Conservation (phyloP, 2,797 vertebrate species). For the Micromesistius poutassou region DNA sequence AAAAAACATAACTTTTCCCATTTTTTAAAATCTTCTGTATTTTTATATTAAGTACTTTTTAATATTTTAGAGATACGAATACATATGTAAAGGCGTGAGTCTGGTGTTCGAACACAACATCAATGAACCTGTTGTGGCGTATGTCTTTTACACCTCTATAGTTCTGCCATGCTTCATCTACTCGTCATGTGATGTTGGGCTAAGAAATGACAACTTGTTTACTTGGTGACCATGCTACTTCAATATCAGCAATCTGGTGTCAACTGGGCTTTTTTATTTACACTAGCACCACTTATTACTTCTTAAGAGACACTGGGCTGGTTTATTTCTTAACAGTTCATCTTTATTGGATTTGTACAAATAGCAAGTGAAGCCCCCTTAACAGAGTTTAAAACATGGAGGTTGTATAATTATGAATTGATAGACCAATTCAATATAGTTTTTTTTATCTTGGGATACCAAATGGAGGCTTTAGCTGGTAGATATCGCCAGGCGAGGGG, state of each 20-base stretch:
- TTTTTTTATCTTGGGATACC: not conserved
- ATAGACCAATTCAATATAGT: too few relatives aligned
- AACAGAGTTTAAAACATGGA: slow-evolving; percentile 51
- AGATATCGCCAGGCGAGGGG: slow-evolving; percentile 42
- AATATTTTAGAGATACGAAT: slow-evolving; percentile 79
- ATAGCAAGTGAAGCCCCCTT: slow-evolving; percentile 45
- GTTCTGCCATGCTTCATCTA: slow-evolving; percentile 69
- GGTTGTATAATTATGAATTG: too few relatives aligned
- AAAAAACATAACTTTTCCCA: slow-evolving; percentile 76
- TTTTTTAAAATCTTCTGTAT: slow-evolving; percentile 83
- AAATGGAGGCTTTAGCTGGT: too few relatives aligned
- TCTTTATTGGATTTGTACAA: slow-evolving; percentile 45
- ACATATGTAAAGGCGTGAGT: slow-evolving; percentile 74
- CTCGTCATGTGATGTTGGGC: slow-evolving; percentile 63
- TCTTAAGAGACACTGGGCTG: slow-evolving; percentile 50
- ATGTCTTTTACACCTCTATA: slow-evolving; percentile 65
- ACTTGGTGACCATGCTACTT: slow-evolving; percentile 62
- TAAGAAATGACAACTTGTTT: slow-evolving; percentile 69
- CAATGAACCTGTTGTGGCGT: slow-evolving; percentile 62
- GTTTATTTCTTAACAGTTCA: slow-evolving; percentile 31
- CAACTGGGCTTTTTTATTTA: slow-evolving; percentile 46
- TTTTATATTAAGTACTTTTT: slow-evolving; percentile 85
- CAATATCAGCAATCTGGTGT: slow-evolving; percentile 50
- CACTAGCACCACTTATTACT: slow-evolving; percentile 39
- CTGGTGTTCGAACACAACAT: slow-evolving; percentile 64